A percentile compares a stretch with the other conserved stretches of the same genome.
phyloP scores from a whole-genome alignment of 2,113 vertebrate genomes.

The Melanerpes formicivorus region DNA sequence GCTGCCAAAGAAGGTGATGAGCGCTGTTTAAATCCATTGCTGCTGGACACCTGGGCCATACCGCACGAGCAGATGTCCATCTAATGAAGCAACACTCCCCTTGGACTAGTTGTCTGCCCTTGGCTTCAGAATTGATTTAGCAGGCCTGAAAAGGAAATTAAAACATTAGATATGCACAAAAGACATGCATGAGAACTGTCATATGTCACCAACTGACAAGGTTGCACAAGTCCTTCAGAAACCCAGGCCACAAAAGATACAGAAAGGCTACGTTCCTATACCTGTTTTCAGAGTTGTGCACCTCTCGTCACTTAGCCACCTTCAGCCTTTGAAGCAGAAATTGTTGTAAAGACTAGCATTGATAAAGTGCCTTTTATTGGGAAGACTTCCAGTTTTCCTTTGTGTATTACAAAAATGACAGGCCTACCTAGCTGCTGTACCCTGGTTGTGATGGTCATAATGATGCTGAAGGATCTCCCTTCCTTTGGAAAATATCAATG shows the following conservation, averaged over 20 bases:
- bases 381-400: neutral
- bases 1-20: slow-evolving; percentile 74
- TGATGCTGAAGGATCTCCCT: neutral
- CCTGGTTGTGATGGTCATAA: neutral
- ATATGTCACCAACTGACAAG: neutral
- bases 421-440: neutral
- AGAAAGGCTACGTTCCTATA: neutral
- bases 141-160: slow-evolving; percentile 62
- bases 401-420: neutral
- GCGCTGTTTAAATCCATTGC: slow-evolving; percentile 87
- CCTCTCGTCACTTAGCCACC: neutral
- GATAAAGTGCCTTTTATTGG: neutral
- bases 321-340: neutral
- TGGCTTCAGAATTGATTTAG: slow-evolving; percentile 5
- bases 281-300: neutral
- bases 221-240: neutral
- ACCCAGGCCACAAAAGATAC: neutral
- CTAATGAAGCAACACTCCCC: slow-evolving; percentile 63
- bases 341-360: neutral
- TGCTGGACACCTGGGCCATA: slow-evolving; percentile 95
- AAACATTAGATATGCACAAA: neutral
- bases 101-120: neutral
- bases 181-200: neutral
- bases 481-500: neutral
- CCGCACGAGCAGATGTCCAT: slow-evolving; percentile 78